phyloP scores from a whole-genome alignment of 2,797 vertebrate genomes.

The Monodelphis domestica region DNA sequence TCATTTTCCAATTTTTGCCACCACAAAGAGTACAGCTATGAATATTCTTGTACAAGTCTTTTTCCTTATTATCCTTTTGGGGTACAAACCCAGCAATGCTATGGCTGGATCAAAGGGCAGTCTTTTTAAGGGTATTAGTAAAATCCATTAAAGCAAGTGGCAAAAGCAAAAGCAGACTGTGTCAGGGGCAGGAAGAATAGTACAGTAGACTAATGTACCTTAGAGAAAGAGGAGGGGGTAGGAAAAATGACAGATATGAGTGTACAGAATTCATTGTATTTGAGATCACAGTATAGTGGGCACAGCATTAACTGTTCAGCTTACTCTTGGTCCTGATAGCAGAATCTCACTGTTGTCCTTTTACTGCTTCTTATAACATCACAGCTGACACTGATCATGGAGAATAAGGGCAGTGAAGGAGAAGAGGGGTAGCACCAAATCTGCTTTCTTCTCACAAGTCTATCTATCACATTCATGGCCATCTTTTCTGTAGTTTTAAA shows the following conservation, averaged over 20 bases:
- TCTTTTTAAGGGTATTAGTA: no score
- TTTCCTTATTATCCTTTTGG: no score
- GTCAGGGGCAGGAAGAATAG: background rate
- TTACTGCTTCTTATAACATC: background rate
- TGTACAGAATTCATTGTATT: background rate
- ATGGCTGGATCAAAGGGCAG: no score
- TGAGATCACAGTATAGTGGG: background rate
- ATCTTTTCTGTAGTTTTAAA: background rate
- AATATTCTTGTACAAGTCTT: no score
- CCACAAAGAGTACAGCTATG: no score
- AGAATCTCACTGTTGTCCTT: background rate
- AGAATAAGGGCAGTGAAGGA: background rate
- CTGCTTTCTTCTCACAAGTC: background rate
- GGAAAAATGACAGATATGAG: background rate
- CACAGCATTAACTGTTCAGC: background rate
- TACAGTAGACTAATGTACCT: background rate
- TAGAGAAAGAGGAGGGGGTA: background rate
- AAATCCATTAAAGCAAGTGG: background rate
- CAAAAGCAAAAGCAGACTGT: background rate
- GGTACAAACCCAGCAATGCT: no score
- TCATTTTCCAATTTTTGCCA: no score
- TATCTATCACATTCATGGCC: background rate
- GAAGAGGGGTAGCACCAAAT: background rate
- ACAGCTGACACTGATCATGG: background rate
- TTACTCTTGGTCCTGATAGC: background rate